Percentiles rank a stretch among this genome's conserved stretches.
phyloP scores from a whole-genome alignment of 2,113 vertebrate genomes.

The Lucifuga dentata region DNA sequence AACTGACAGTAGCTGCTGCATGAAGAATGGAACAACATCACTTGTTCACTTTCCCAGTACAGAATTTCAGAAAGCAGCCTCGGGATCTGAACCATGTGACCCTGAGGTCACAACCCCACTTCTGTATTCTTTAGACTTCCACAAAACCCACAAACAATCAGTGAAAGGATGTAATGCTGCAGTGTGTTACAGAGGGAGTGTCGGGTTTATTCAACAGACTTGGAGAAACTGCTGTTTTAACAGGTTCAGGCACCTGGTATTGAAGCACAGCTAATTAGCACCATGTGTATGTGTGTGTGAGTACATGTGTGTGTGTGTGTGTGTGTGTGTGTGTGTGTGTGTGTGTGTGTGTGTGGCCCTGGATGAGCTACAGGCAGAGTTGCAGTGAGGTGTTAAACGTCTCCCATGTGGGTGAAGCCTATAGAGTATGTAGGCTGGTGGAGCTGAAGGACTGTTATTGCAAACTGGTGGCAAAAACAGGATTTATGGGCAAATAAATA shows the following conservation, averaged over 20 bases:
- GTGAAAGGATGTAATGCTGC: neutral
- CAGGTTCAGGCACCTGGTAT: slow-evolving; percentile 17
- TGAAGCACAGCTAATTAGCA: slow-evolving; percentile 19
- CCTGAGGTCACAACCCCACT: slow-evolving; percentile 2
- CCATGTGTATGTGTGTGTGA: too few species aligned
- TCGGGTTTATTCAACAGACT: slow-evolving; percentile 1
- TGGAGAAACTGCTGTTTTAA: slow-evolving; percentile 1
- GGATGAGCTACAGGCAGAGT: slow-evolving; percentile 23
- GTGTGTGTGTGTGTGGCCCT: slow-evolving; percentile 10
- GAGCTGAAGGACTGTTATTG: neutral
- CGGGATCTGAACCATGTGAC: neutral
- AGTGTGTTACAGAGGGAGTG: neutral
- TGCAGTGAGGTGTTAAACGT: slow-evolving; percentile 7
- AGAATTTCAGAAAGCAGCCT: neutral
- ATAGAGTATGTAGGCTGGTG: slow-evolving; percentile 6
- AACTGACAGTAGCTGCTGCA: neutral
- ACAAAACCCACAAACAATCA: neutral
- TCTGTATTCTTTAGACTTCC: neutral
- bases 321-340: slow-evolving; percentile 36
- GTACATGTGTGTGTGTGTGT: slow-evolving; percentile 11
- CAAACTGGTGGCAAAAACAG: too few species aligned
- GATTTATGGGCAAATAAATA: slow-evolving; percentile 24
- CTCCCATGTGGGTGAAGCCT: slow-evolving; percentile 7
- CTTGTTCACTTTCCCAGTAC: neutral
- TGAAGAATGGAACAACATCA: neutral